Base-by-base conservation (phyloP, 2,113 vertebrate genomes). In the Oreochromis niloticus region DNA sequence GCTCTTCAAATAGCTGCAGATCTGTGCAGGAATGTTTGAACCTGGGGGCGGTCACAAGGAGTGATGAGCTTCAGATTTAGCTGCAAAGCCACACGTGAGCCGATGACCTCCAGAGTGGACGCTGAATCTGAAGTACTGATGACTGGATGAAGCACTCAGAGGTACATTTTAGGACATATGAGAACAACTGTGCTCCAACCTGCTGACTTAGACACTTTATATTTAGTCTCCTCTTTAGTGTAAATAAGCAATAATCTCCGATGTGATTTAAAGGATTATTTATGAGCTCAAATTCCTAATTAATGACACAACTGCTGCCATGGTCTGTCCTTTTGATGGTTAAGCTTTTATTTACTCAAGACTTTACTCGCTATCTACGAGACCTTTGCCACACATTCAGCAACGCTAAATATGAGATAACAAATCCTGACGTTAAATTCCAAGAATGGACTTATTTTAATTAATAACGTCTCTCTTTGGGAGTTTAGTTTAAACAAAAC, bases 181-280 rank as follows among this genome's bases (percentile, higher is more conserved):
- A 10, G 46, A 83, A 80, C 90, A 83, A 82, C 87, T 85, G 83
- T 41, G 61, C 7, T 78, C 63, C 10, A 6, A 61, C 22, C 36
- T 0, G 22, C 8, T 27, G n/a, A 4, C 13, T 50, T 13, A 7
- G 14, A 81, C 27, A 4, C 24, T 17, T 63, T 39, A 39, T n/a
- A 13, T 39, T 63, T 68, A 68, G 19, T 24, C n/a, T 41, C 41
- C 6, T 32, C 43, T n/a, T 5, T 14, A 34, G n/a, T 3, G 11
- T n/a, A 41, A 36, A 1, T n/a, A 68, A 22, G n/a, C n/a, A 43
- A 71, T 9, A 36, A 9, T 10, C 36, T 30, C 16, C 1, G 11
- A 10, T 8, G 5, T 3, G 46, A 43, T 56, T 83, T 30, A 36
- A 32, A 61, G 24, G 27, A 71, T 6, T 7, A 41, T 9, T 9